phyloP scores from a whole-genome alignment of 2,888 invertebrate genomes.

The Leptogaster cylindrica region DNA sequence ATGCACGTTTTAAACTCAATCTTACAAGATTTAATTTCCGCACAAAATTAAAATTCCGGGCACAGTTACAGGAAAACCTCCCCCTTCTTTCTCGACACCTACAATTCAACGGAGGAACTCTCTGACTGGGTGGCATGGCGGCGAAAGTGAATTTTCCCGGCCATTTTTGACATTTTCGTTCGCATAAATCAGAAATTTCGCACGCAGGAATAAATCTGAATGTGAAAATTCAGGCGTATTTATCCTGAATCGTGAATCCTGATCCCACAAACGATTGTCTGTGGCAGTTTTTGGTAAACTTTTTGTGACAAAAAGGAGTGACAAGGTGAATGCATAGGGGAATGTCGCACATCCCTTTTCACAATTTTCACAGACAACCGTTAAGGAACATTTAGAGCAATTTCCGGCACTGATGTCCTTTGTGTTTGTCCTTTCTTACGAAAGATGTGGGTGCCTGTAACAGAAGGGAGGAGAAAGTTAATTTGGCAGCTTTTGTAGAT shows the following conservation, averaged over 20 bases:
- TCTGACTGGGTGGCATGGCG: not conserved
- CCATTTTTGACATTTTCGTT: not conserved
- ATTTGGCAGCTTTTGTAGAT: constrained; percentile 21
- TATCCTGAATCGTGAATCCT: too few relatives aligned
- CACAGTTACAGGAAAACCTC: not conserved
- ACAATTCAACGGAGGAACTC: not conserved
- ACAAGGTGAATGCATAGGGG: constrained; percentile 4
- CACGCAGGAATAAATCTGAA: constrained; percentile 23
- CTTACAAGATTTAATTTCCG: constrained; percentile 36
- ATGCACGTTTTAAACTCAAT: constrained; percentile 20
- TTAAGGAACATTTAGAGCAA: constrained; percentile 20
- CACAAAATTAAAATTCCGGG: constrained; percentile 25
- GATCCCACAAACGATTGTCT: too few relatives aligned
- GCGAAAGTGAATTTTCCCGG: constrained; percentile 23
- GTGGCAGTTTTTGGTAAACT: too few relatives aligned
- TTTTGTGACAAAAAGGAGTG: not conserved
- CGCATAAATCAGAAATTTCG: constrained; percentile 36
- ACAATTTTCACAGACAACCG: too few relatives aligned
- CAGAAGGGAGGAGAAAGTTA: not conserved
- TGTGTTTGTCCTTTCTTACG: not conserved
- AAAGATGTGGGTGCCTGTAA: not conserved
- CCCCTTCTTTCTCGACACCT: not conserved
- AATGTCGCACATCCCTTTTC: too few relatives aligned
- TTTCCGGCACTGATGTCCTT: constrained; percentile 31
- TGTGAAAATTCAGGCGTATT: not conserved